Evolutionary conservation across 2,888 invertebrate genomes (phyloP).

Genomic region (Pseudococcus jackbeardsleyi): DNA sequence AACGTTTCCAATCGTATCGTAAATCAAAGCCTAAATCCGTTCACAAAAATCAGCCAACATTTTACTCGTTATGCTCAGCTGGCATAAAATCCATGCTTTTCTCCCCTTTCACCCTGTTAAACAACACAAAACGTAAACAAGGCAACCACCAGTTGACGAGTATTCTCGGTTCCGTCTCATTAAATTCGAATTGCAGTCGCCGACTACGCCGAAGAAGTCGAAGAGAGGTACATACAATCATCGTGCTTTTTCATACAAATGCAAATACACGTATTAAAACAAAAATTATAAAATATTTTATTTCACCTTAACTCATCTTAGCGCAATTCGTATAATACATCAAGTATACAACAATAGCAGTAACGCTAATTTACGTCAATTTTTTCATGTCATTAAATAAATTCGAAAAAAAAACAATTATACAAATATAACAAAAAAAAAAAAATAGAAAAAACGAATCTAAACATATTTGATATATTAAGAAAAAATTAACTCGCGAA

Average conservation of each 20-base stretch:
- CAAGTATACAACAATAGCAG: neutral
- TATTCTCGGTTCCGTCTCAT: neutral
- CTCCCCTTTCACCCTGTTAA: neutral
- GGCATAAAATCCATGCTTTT: neutral
- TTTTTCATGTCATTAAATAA: conserved; percentile 4
- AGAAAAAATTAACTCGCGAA: neutral
- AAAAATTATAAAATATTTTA: conserved; percentile 51
- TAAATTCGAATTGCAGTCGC: conserved; percentile 2
- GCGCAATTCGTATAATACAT: neutral
- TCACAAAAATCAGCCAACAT: neutral
- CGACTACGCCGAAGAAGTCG: neutral
- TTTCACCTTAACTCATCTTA: conserved; percentile 38
- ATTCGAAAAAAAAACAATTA: neutral
- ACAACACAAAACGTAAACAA: conserved; percentile 5
- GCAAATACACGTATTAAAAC: neutral
- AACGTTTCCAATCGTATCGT: neutral
- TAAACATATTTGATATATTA: neutral
- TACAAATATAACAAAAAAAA: conserved; percentile 25
- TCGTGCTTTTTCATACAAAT: neutral
- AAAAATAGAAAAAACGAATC: neutral
- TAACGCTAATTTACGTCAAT: conserved; percentile 18
- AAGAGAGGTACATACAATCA: neutral
- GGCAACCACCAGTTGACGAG: conserved; percentile 17
- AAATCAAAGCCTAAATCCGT: neutral
- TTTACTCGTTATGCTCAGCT: conserved; percentile 2